These are phyloP conservation scores for Bursaphelenchus mucronatus DNA, from an alignment of 1,140 invertebrate species.

Conservation along the genomic window DNA sequence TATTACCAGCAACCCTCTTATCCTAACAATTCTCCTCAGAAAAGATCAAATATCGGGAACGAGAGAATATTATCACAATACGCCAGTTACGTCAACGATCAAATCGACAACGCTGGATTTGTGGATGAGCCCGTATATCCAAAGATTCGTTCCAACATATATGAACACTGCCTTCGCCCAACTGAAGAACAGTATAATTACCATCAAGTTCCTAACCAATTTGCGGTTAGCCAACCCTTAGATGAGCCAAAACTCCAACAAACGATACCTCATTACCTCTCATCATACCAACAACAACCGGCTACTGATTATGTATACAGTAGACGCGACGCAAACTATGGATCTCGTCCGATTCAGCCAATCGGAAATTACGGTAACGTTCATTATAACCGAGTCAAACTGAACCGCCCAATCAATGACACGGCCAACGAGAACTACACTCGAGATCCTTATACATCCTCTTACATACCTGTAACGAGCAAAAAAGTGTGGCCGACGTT, in stretches of 20 bases:
- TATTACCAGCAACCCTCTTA: too few species aligned
- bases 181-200: too few species aligned
- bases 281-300: constrained; percentile 6
- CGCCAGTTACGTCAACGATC: constrained; percentile 58
- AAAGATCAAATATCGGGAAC: too few species aligned
- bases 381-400: background rate
- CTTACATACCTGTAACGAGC: too few species aligned
- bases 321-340: constrained; percentile 49
- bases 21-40: too few species aligned
- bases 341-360: constrained; percentile 41
- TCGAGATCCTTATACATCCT: too few species aligned
- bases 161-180: too few species aligned
- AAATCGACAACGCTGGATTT: constrained; percentile 41
- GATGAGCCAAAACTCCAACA: too few species aligned
- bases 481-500: too few species aligned
- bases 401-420: background rate
- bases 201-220: too few species aligned
- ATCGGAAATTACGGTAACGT: constrained; percentile 48
- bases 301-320: constrained; percentile 40
- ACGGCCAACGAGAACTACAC: too few species aligned
- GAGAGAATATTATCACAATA: constrained; percentile 50
- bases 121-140: constrained; percentile 4
- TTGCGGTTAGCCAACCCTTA: too few species aligned
- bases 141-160: background rate
- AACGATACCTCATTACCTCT: background rate